Conservation (phyloP, 1,140 invertebrate species). For the Drosophila carrolli region DNA sequence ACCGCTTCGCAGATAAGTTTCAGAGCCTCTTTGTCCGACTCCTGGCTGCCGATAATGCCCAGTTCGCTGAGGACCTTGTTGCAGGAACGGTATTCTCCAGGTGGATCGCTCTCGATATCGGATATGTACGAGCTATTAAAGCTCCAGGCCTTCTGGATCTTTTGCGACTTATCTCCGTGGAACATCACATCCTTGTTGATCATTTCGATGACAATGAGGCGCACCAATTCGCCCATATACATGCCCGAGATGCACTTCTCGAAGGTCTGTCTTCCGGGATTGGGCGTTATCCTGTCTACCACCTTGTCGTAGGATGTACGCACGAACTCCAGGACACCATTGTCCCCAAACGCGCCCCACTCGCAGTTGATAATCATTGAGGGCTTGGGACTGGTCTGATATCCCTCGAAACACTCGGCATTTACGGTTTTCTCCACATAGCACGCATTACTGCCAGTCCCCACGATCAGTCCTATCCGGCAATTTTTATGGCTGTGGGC, state of each 20-base stretch:
- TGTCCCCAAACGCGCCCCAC: slow-evolving; percentile 98
- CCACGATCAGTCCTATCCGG: slow-evolving; percentile 87
- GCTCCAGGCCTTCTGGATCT: slow-evolving; percentile 68
- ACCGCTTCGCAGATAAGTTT: slow-evolving; percentile 96
- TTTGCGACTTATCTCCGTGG: slow-evolving; percentile 15
- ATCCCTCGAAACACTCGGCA: slow-evolving; percentile 86
- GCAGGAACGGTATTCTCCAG: slow-evolving; percentile 91
- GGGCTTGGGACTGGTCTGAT: slow-evolving; percentile 85
- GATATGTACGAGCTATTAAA: slow-evolving; percentile 97
- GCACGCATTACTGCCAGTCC: slow-evolving; percentile 98
- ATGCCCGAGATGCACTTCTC: slow-evolving; percentile 97
- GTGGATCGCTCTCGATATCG: slow-evolving; percentile 96
- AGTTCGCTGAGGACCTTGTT: slow-evolving; percentile 94
- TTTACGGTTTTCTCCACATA: slow-evolving; percentile 92
- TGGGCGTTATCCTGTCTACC: slow-evolving; percentile 93
- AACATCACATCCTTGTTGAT: slow-evolving; percentile 73
- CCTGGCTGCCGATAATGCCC: slow-evolving; percentile 89
- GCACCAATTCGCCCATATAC: slow-evolving; percentile 94
- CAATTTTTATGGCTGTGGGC: slow-evolving; percentile 51
- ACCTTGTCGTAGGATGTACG: slow-evolving; percentile 93
- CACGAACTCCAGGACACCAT: slow-evolving; percentile 87
- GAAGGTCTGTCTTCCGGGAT: slow-evolving; percentile 92
- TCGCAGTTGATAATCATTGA: slow-evolving; percentile 97
- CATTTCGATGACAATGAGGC: slow-evolving; percentile 78
- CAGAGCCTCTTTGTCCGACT: slow-evolving; percentile 94